A percentile compares a stretch with the other conserved stretches of the same genome.
phyloP scores from a whole-genome alignment of 2,113 vertebrate genomes.

The Cacatua alba region DNA sequence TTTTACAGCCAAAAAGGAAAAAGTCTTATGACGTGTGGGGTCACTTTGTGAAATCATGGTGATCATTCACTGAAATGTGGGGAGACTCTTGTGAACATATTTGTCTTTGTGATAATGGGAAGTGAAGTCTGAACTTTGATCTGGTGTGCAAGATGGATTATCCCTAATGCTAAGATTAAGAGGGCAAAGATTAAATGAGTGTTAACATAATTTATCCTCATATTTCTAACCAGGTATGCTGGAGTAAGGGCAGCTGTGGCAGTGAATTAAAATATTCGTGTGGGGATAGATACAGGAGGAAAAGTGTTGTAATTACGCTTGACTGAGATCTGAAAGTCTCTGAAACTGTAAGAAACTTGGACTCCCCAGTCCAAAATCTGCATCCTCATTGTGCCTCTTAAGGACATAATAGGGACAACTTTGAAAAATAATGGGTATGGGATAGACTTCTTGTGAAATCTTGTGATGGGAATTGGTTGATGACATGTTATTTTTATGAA shows the following conservation, averaged over 20 bases:
- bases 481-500: slow-evolving; percentile 3
- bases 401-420: not conserved
- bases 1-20: not conserved
- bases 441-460: not conserved
- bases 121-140: not conserved
- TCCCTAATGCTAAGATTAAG: not conserved
- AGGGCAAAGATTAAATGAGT: not conserved
- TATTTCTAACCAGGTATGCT: not conserved
- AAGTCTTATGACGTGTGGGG: not conserved
- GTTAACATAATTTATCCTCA: not conserved
- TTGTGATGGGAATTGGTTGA: slow-evolving; percentile 34
- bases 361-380: not conserved
- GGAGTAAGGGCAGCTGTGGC: not conserved
- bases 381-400: not conserved
- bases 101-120: not conserved
- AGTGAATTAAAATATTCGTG: not conserved
- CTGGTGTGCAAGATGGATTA: not conserved
- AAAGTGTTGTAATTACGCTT: not conserved
- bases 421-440: slow-evolving; percentile 11
- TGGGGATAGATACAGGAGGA: not conserved
- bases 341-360: not conserved
- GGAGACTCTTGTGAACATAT: not conserved
- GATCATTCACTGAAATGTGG: not conserved
- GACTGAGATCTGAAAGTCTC: not conserved
- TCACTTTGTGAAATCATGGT: not conserved